A percentile compares a stretch with the other conserved stretches of the same genome.
These are phyloP conservation scores for Cygnus olor DNA, from an alignment of 2,797 vertebrate species.

Conservation along the genomic window DNA sequence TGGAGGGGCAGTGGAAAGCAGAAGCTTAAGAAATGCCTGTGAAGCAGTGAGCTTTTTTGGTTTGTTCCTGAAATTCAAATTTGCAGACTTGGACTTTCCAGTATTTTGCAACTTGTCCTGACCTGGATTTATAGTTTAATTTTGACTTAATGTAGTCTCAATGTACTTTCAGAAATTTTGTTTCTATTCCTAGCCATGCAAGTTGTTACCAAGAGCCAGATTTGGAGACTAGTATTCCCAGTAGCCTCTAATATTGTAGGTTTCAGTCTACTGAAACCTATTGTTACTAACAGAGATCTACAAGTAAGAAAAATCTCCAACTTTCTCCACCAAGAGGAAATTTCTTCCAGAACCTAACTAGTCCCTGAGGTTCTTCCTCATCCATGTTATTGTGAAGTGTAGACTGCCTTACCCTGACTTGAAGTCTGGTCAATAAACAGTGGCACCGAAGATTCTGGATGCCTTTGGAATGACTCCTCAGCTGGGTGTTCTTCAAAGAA, in stretches of 20 bases:
- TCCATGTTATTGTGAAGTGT: neutral
- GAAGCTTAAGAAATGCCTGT: conserved; percentile 37
- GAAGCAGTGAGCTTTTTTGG: conserved; percentile 43
- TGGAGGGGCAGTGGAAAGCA: neutral
- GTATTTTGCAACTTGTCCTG: conserved; percentile 48
- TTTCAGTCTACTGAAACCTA: neutral
- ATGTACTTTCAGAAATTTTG: neutral
- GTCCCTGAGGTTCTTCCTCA: neutral
- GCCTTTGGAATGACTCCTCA: neutral
- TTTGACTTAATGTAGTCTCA: neutral
- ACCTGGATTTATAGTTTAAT: conserved; percentile 5
- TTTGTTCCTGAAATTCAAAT: conserved; percentile 65
- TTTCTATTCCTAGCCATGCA: neutral
- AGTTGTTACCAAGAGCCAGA: neutral
- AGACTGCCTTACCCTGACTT: neutral
- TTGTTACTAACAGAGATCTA: neutral
- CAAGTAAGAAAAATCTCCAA: neutral
- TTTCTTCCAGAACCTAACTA: neutral
- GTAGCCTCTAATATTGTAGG: neutral
- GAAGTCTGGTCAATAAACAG: neutral
- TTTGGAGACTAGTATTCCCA: neutral
- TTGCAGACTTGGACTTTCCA: conserved; percentile 52
- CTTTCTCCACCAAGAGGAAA: neutral
- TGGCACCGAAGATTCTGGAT: neutral
- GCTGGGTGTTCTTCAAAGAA: neutral